These are phyloP conservation scores for Chrysolina oricalcia DNA, from an alignment of 2,888 invertebrate genomes.

Conservation along the genomic window DNA sequence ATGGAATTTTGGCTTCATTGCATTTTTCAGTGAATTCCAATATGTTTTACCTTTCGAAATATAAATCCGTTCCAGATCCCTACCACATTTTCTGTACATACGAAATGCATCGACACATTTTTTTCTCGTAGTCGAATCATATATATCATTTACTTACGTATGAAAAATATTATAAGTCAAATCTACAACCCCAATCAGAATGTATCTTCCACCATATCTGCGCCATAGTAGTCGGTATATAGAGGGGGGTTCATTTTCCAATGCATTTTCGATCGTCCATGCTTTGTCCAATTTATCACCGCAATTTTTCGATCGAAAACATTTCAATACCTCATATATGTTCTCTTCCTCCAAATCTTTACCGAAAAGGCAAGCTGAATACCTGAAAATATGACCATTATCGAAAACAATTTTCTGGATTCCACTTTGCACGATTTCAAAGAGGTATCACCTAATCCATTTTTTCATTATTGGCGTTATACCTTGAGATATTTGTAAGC, in stretches of 20 bases:
- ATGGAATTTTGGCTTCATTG: no score
- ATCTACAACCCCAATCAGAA: conserved; percentile 57
- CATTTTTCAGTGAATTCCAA: no score
- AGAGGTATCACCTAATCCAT: no score
- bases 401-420: no score
- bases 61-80: no score
- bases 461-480: no score
- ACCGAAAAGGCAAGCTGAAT: conserved; percentile 71
- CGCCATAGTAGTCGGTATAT: conserved; percentile 53
- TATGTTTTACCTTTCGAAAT: no score
- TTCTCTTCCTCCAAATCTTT: conserved; percentile 78
- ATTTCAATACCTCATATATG: conserved; percentile 72
- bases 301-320: conserved; percentile 53
- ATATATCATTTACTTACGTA: neutral
- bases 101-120: no score
- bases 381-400: conserved; percentile 52
- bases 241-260: conserved; percentile 41
- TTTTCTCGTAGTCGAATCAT: no score
- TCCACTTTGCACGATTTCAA: no score
- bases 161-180: conserved; percentile 49
- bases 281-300: conserved; percentile 56
- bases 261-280: conserved; percentile 45
- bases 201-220: conserved; percentile 57
- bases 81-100: no score
- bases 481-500: no score